These are phyloP conservation scores for Crenuchus spilurus DNA, from an alignment of 2,797 vertebrate genomes.

Conservation along the genomic window DNA sequence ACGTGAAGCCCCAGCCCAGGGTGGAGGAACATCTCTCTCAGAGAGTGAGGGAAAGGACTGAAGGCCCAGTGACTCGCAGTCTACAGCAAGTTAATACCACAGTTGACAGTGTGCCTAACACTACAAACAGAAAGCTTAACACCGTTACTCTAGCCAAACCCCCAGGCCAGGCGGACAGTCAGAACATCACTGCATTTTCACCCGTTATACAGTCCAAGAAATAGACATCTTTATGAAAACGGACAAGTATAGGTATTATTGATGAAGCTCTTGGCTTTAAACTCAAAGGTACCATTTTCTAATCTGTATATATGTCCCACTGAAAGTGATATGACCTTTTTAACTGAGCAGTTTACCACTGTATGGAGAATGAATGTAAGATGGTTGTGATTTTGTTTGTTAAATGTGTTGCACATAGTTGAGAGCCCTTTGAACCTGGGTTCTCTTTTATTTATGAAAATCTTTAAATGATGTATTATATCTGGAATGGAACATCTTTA, in stretches of 20 bases:
- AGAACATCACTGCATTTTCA: conserved; percentile 28
- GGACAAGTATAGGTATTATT: conserved; percentile 4
- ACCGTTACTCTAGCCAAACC: conserved; percentile 72
- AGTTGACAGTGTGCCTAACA: conserved; percentile 53
- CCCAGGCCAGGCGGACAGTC: conserved; percentile 77
- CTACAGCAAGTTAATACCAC: conserved; percentile 79
- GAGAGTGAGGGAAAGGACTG: conserved; percentile 76
- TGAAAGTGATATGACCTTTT: conserved; percentile 1
- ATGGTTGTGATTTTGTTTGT: conserved; percentile 9
- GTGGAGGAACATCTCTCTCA: conserved; percentile 74
- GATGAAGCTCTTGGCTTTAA: conserved; percentile 6
- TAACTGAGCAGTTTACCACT: neutral
- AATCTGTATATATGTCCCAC: conserved; percentile 35
- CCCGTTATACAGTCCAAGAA: conserved; percentile 35
- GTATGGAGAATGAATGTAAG: conserved; percentile 4
- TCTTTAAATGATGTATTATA: neutral
- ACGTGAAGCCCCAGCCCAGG: conserved; percentile 58
- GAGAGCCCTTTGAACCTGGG: conserved; percentile 22
- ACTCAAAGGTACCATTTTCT: neutral
- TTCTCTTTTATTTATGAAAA: conserved; percentile 7
- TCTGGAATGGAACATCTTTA: neutral
- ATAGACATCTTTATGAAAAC: neutral
- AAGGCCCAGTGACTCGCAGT: conserved; percentile 78
- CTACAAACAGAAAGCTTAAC: conserved; percentile 70
- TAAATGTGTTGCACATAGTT: conserved; percentile 5